Evolutionary conservation across 2,113 vertebrate species (phyloP).

Genomic region (Poeciliopsis prolifica): DNA sequence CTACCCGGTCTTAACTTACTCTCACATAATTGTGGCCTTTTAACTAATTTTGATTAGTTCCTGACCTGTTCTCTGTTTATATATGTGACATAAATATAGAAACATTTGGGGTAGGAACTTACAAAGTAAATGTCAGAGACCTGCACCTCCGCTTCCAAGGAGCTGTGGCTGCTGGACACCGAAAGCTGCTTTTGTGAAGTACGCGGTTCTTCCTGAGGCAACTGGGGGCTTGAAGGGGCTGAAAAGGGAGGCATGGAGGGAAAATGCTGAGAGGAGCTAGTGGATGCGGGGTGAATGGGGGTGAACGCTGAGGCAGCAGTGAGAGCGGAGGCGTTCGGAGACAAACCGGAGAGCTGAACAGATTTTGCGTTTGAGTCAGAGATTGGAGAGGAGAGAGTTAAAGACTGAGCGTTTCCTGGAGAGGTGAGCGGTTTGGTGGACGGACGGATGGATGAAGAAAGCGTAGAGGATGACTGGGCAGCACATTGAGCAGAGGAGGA

Average conservation of each 20-base stretch:
- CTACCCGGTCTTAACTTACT: not conserved
- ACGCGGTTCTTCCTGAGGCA: constrained; percentile 53
- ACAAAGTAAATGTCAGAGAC: constrained; percentile 97
- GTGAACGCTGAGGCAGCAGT: constrained; percentile 60
- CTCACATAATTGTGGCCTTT: not conserved
- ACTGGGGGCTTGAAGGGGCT: constrained; percentile 60
- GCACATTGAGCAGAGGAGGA: constrained; percentile 34
- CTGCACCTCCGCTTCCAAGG: constrained; percentile 86
- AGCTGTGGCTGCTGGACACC: constrained; percentile 88
- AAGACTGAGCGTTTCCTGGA: constrained; percentile 16
- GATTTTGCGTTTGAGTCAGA: not conserved
- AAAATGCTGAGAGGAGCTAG: constrained; percentile 42
- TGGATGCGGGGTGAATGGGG: constrained; percentile 53
- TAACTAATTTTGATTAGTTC: not conserved
- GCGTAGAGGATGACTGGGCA: constrained; percentile 42
- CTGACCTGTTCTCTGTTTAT: not conserved
- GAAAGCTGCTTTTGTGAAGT: constrained; percentile 85
- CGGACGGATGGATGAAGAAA: constrained; percentile 53
- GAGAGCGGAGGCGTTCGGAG: constrained; percentile 20
- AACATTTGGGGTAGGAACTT: constrained; percentile 73
- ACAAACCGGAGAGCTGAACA: not conserved
- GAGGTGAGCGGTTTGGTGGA: constrained; percentile 61
- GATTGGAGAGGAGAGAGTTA: constrained; percentile 21
- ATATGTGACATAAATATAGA: not conserved
- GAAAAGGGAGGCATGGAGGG: constrained; percentile 71